These are phyloP conservation scores for Octodonta nipae DNA, from an alignment of 2,888 invertebrate genomes.

Conservation along the genomic window DNA sequence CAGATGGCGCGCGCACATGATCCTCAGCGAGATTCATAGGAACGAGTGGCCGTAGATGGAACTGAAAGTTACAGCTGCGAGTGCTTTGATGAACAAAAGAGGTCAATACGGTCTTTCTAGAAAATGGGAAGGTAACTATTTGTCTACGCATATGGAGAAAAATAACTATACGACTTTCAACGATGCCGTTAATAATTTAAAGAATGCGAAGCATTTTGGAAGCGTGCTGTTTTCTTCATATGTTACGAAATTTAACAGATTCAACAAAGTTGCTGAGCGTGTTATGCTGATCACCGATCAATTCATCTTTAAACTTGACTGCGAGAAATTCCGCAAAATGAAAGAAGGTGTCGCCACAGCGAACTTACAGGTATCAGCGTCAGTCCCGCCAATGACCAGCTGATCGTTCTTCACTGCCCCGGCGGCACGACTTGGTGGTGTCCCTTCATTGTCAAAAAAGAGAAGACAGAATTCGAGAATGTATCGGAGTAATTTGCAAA, in stretches of 20 bases:
- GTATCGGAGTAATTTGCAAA: conserved; percentile 68
- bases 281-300: conserved; percentile 78
- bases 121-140: conserved; percentile 76
- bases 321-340: conserved; percentile 70
- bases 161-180: conserved; percentile 50
- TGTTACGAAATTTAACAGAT: conserved; percentile 56
- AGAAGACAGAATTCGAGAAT: conserved; percentile 75
- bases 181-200: conserved; percentile 52
- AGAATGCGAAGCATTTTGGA: conserved; percentile 51
- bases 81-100: conserved; percentile 53
- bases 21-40: conserved; percentile 58
- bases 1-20: conserved; percentile 81
- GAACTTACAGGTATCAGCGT: conserved; percentile 76
- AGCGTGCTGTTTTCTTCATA: conserved; percentile 52
- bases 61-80: conserved; percentile 64
- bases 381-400: conserved; percentile 74
- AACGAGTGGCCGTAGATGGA: conserved; percentile 80
- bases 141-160: conserved; percentile 55
- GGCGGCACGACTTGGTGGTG: conserved; percentile 78
- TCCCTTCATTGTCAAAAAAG: conserved; percentile 45
- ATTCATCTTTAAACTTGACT: conserved; percentile 76
- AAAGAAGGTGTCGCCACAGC: too few species aligned
- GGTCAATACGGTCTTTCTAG: conserved; percentile 61
- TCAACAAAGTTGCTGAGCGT: conserved; percentile 58
- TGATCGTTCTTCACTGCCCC: conserved; percentile 74